phyloP scores from a whole-genome alignment of 30 jellyfish, hydroid and myxozoan genomes.

The Euphysa ruthae region DNA sequence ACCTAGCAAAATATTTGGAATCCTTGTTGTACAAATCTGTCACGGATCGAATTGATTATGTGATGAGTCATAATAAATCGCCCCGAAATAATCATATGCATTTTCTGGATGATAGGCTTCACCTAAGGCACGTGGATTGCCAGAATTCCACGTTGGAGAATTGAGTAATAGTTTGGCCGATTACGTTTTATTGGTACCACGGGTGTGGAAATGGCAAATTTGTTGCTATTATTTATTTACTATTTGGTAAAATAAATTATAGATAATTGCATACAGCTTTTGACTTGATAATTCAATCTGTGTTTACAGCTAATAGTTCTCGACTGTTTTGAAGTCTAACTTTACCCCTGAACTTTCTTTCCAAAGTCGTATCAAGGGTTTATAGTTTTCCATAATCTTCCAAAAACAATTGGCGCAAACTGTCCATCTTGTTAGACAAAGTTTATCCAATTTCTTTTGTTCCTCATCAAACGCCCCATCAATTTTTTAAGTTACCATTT shows the following conservation, averaged over 20 bases:
- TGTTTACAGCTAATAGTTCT: constrained; percentile 17
- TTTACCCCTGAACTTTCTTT: too few relatives aligned
- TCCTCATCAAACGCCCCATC: constrained; percentile 26
- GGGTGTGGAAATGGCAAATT: neutral
- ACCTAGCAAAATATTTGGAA: neutral
- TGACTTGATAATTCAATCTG: constrained; percentile 2
- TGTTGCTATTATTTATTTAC: constrained; percentile 1
- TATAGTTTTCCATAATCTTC: constrained; percentile 11
- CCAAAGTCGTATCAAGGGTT: too few relatives aligned
- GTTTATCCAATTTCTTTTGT: neutral
- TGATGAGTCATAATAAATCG: neutral
- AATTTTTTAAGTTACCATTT: constrained; percentile 30
- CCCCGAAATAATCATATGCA: constrained; percentile 1
- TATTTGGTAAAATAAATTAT: neutral
- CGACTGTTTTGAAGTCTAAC: too few relatives aligned
- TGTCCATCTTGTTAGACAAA: constrained; percentile 29
- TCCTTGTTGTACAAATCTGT: constrained; percentile 15
- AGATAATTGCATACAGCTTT: neutral
- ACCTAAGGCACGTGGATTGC: constrained; percentile 14
- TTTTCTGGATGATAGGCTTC: constrained; percentile 18
- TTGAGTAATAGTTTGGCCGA: neutral
- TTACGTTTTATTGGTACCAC: too few relatives aligned
- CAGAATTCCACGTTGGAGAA: neutral
- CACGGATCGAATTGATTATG: neutral
- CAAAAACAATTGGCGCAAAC: constrained; percentile 13